Conservation (phyloP, 1,140 invertebrate genomes). For the Drosophila watanabei region DNA sequence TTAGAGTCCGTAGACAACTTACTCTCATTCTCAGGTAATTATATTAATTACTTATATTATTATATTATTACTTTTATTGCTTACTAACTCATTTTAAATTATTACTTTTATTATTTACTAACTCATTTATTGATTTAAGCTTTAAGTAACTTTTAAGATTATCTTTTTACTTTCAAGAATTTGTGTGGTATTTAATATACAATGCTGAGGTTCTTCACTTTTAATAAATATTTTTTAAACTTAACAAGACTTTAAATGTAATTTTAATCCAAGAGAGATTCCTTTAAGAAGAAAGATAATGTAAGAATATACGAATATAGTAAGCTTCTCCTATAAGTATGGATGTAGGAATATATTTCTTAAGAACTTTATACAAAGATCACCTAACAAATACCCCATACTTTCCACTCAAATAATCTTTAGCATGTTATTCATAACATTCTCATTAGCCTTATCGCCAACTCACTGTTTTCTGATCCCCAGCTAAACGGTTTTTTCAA, state of each 20-base stretch:
- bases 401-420: neutral
- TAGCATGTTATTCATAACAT: neutral
- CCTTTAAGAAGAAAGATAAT: no score
- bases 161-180: no score
- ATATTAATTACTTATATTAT: no score
- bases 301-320: no score
- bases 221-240: neutral
- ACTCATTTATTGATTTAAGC: neutral
- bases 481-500: slow-evolving; percentile 32
- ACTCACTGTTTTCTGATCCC: slow-evolving; percentile 10
- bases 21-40: neutral
- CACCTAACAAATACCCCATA: neutral
- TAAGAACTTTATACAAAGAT: neutral
- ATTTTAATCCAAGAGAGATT: neutral
- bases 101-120: no score
- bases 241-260: no score
- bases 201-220: no score
- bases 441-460: slow-evolving; percentile 14
- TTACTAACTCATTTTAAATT: no score
- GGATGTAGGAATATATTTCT: neutral
- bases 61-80: no score
- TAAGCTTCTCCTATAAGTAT: no score
- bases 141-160: neutral
- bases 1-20: no score
- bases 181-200: no score